Base-by-base conservation (phyloP, 2,113 vertebrate species). In the Eurypyga helias region DNA sequence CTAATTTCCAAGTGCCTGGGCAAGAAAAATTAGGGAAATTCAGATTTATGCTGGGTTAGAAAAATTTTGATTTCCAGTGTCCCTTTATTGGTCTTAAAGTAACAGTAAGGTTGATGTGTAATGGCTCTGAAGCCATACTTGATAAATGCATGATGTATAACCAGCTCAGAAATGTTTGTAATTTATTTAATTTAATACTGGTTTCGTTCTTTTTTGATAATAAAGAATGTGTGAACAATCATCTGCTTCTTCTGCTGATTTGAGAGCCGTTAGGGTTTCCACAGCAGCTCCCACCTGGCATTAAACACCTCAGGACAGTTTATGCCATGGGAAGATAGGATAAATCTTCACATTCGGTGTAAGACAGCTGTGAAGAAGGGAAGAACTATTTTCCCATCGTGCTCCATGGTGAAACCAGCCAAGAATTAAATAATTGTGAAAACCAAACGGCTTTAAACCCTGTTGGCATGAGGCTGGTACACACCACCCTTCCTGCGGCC, bases 181-280 rank as follows among this genome's bases (percentile, higher is more conserved):
- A 98, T 97, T 98, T 98, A 98, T 98, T 98, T 98, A 98, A 98
- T 98, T 98, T 98, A 98, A 98, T 90, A 16, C 49, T 49, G 79
- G 76, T 78, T 92, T 90, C 0, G 1, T 96, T 93, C 73, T 93
- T 80, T 97, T 98, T 98, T 98, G 82, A 91, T 98, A 98, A 98
- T 98, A 98, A 98, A 98, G 83, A 76, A 93, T 65, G 25, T 82
- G 72, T 54, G 76, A 95, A 95, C 61, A 84, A 96, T 96, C 76
- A 41, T 2, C 2, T 9, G 48, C 34, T 29, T 3, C 67, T 60
- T 60, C 77, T n/a, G 51, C 76, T 87, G 84, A 25, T 55, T 54
- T 3, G 1, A 36, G 41, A 41, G 38, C 69, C n/a, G n/a, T n/a
- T n/a, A 23, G 38, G 38, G 17, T 61, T 58, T 17, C 73, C 11